phyloP scores from a whole-genome alignment of 2,888 invertebrate species.

The Calameuta idolon region DNA sequence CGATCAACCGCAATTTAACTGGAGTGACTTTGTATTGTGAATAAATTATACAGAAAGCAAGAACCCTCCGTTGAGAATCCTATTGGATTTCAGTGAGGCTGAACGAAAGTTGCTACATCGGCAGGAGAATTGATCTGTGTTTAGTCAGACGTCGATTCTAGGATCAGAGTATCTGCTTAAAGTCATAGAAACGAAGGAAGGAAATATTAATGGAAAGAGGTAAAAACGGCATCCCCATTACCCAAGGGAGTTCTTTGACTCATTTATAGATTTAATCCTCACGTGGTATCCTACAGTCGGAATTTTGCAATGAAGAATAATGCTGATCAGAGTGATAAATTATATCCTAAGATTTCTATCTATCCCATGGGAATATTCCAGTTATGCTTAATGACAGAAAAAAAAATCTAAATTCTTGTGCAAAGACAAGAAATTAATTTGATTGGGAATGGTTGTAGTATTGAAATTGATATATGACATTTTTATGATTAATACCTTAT shows the following conservation, averaged over 20 bases:
- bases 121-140: no score
- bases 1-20: not conserved
- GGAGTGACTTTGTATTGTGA: not conserved
- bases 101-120: no score
- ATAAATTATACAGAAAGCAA: not conserved
- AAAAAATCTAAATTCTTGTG: no score
- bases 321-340: not conserved
- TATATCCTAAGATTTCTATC: not conserved
- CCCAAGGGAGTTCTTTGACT: not conserved
- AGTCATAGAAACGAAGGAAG: no score
- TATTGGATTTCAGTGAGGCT: no score
- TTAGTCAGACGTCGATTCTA: no score
- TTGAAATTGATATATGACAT: not conserved
- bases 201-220: not conserved
- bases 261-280: not conserved
- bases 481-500: not conserved
- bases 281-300: not conserved
- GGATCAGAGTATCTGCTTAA: no score
- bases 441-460: not conserved
- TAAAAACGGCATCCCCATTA: not conserved
- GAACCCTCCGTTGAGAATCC: not conserved
- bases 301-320: not conserved
- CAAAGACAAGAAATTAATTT: not conserved
- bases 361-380: not conserved
- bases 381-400: no score